Evolutionary conservation across 2,113 vertebrate genomes (phyloP).

Genomic region (Nibea albiflora): DNA sequence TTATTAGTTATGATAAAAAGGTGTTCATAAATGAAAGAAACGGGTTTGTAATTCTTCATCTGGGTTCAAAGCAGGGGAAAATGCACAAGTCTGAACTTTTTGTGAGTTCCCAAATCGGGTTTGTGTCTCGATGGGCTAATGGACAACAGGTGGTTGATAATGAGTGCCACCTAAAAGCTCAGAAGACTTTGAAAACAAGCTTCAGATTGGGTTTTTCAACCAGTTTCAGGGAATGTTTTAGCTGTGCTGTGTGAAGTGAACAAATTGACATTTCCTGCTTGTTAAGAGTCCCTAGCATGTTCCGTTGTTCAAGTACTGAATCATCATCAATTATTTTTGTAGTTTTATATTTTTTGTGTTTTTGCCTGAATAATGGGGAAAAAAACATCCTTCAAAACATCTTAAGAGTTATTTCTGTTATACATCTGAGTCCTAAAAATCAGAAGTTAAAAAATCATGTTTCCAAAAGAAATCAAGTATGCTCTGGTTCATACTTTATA

Average conservation of each 20-base stretch:
- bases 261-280: background rate
- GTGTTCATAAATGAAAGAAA: background rate
- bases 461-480: background rate
- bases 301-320: background rate
- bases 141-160: background rate
- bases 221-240: background rate
- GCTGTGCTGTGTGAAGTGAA: background rate
- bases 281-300: background rate
- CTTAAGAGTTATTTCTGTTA: background rate
- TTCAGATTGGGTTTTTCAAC: background rate
- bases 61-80: background rate
- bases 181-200: background rate
- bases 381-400: background rate
- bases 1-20: background rate
- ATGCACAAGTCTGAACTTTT: background rate
- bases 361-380: background rate
- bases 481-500: background rate
- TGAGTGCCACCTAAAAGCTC: background rate
- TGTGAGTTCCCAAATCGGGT: background rate
- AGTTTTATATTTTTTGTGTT: no score
- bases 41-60: fast-evolving
- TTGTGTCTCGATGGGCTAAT: background rate
- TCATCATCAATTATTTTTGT: background rate
- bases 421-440: background rate
- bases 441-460: background rate